Evolutionary conservation across 2,113 vertebrate genomes (phyloP).

Genomic region (Halichoeres trimaculatus): DNA sequence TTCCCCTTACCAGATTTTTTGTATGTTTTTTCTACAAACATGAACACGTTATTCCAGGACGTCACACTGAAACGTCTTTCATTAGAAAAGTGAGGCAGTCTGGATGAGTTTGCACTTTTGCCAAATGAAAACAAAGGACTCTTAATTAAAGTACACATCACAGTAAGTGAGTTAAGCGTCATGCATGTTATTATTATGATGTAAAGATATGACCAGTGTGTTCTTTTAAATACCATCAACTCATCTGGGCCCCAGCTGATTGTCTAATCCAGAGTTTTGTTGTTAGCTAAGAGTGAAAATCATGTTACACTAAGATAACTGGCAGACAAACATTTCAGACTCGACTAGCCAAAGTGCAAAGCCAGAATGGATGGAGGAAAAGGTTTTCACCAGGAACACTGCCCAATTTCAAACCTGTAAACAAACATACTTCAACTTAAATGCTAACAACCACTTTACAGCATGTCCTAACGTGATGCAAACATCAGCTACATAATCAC

Average conservation of each 20-base stretch:
- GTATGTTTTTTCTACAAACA: constrained; percentile 18
- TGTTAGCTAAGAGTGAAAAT: no score
- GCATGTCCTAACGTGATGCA: no score
- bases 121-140: not conserved
- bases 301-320: no score
- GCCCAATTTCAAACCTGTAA: no score
- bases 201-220: no score
- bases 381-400: no score
- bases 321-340: no score
- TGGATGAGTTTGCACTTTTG: not conserved
- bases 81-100: not conserved
- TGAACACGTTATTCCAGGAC: not conserved
- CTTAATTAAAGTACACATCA: not conserved
- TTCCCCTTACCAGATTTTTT: not conserved
- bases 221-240: no score
- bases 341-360: no score
- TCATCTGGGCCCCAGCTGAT: not conserved
- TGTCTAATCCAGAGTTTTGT: not conserved
- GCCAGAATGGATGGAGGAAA: no score
- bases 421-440: no score
- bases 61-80: constrained; percentile 2
- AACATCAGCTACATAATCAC: no score
- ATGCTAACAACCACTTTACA: not conserved
- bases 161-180: not conserved
- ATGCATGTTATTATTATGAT: not conserved